These are phyloP conservation scores for Calameuta pallipes DNA, from an alignment of 2,888 invertebrate genomes.

Conservation along the genomic window DNA sequence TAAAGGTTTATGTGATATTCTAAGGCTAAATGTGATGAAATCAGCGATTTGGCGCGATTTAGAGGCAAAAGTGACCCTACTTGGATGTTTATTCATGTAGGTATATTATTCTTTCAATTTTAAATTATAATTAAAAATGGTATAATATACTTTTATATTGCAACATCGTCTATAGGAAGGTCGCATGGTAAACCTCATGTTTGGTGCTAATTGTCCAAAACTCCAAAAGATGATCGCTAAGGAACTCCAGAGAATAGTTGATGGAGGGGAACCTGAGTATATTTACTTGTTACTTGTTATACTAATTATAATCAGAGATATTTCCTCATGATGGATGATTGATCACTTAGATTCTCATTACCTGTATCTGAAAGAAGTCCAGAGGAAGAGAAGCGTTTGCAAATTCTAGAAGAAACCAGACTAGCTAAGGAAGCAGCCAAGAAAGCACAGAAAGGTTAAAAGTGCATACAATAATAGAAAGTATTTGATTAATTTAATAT, in stretches of 20 bases:
- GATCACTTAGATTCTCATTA: slow-evolving; percentile 47
- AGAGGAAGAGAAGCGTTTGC: slow-evolving; percentile 63
- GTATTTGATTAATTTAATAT: not conserved
- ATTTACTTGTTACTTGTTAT: slow-evolving; percentile 19
- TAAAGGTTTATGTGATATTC: not conserved
- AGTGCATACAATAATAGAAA: not conserved
- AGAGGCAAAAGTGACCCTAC: slow-evolving; percentile 90
- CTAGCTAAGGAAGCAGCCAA: slow-evolving; percentile 55
- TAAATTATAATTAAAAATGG: not conserved
- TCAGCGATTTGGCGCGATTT: slow-evolving; percentile 81
- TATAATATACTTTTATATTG: not conserved
- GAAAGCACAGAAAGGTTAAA: slow-evolving; percentile 52
- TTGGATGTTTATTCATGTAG: slow-evolving; percentile 81
- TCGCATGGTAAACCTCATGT: slow-evolving; percentile 81
- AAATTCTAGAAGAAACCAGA: slow-evolving; percentile 50
- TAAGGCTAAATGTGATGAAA: slow-evolving; percentile 72
- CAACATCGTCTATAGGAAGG: slow-evolving; percentile 71
- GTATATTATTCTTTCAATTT: slow-evolving; percentile 10
- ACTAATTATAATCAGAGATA: not conserved
- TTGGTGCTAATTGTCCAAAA: slow-evolving; percentile 88
- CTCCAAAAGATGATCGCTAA: slow-evolving; percentile 77
- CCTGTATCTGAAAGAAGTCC: slow-evolving; percentile 66
- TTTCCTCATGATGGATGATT: not conserved
- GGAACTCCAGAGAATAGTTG: slow-evolving; percentile 67
- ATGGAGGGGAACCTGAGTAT: slow-evolving; percentile 55